Evolutionary conservation across 2,888 invertebrate species (phyloP), one percentile per base, ranked within the genome.

Genomic region (Netelia inedita): DNA sequence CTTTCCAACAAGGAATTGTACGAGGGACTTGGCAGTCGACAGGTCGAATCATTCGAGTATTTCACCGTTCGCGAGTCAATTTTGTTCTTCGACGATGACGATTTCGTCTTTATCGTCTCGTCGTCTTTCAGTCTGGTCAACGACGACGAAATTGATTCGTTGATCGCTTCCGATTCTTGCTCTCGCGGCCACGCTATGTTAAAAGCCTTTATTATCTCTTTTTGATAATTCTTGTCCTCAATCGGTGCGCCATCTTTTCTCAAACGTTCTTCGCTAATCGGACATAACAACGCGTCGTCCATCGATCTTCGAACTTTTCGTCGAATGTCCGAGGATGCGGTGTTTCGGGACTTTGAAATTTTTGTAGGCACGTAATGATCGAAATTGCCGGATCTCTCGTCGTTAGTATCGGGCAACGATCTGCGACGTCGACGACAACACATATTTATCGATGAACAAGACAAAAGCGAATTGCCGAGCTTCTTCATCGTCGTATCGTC

Each of bases 351-450:
- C 1, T 55, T 63, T 35, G 71, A 35, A 16, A 55, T 79, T 74
- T 69, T 19, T 16, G 53, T 50, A 14, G 23, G 46, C 8, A 68
- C 59, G 21, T 68, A 68, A 9, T 69, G 50, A 28, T 71, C 61
- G 3, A n/a, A 11, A 1, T 16, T 10, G 55, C 1, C 11, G 43
- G 14, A 43, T 43, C 9, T n/a, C 14, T 85, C 85, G 16, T 86
- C 85, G 9, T 46, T 46, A 0, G 50, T 9, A 10, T 85, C 85
- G n/a, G 87, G 88, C 61, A 87, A 73, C 35, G 89, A 87, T 28
- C 79, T 65, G 2, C 87, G 87, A 35, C 88, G 85, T 21, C 86
- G 84, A 6, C 86, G 81, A 68, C 66, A 74, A 50, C 81, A 78
- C n/a, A 83, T 87, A 23, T 69, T 87, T 10, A 63, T 80, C 2